Base-by-base conservation (phyloP, 2,888 invertebrate genomes). In the Dugesia japonica region DNA sequence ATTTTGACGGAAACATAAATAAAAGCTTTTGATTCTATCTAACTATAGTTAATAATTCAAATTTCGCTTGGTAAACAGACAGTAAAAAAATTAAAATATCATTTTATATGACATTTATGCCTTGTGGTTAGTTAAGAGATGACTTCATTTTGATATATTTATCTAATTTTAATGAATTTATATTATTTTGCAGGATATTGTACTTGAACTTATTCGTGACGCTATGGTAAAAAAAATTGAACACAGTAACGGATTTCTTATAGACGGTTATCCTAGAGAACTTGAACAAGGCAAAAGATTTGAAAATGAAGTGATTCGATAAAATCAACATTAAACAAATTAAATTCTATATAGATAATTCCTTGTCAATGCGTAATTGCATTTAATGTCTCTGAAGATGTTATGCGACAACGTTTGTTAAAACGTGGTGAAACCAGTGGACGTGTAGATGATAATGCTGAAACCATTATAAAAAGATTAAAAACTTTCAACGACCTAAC, bases 251-350 rank as follows among this genome's bases (percentile, higher is more conserved):
- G 88, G 88, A 7, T 89, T 94, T 78, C 88, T 97, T 77, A 88
- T 98, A 76, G 95, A 95, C 81, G 95, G 95, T 0, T 97, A 91
- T 84, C 97, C 97, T 0, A 87, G 95, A 77, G 92, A 94, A 82
- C 86, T 92, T 83, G 89, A 89, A 73, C 95, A 97, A 86, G 90
- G 92, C 80, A 88, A 89, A 75, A 88, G 89, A 81, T 97, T 95
- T 84, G 92, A 97, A 85, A 89, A 87, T 77, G 91, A 92, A 89
- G 94, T 94, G 81, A 75, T n/a, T 26, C 9, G 13, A 38, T 71
- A 20, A 9, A 17, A 71, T 26, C 1, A 74, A n/a, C 42, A 7
- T 74, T 1, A 7, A 26, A 26, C 4, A n/a, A n/a, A 27, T 72
- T 31, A 4, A 76, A 9, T 56, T n/a, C 15, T 4, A 9, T 74